Base-by-base conservation (phyloP, 2,888 invertebrate species). In the Ferrisia virgata region DNA sequence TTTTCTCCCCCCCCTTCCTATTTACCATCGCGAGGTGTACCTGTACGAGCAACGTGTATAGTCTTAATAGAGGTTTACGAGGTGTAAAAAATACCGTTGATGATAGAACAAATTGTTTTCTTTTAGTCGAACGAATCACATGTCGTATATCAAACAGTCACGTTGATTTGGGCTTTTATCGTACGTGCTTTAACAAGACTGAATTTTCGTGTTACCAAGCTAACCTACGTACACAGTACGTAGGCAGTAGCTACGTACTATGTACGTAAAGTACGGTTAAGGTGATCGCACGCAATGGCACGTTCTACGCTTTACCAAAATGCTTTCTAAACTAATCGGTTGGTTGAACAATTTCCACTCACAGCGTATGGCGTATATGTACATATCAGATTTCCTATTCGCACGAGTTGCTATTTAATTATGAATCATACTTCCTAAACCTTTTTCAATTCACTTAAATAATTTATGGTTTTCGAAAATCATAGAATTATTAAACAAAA, bases 31-130 rank as follows among this genome's bases (percentile, higher is more conserved):
- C 5, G 11, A 39, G 5, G 39, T 11, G 39, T 39, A 8, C 11
- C 11, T 39, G 6, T 39, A 8, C 39, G 5, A 8, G 6, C 39
- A 11, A 39, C 39, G 28, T 36, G 36, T 36, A 36, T 18, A 18
- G 47, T 53, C 53, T 53, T 53, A 53, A 53, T 53, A 53, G 53
- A 22, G 53, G 53, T 53, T 53, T 22, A 13, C 53, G 53, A 53
- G 53, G 53, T 53, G 53, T 53, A 53, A 28, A 64, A 64, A 64
- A 64, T 28, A 28, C 25, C 28, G 64, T 3, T 28, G 64, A 64
- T 64, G 31, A 64, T 64, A 64, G 28, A 64, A 64, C 64, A 64
- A 64, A 64, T 64, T 64, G 64, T 64, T 64, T 64, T 64, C 64
- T 15, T 64, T 64, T 13, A 64, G 53, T 28, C 25, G 64, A 15